Evolutionary conservation across 2,113 vertebrate genomes (phyloP).

Genomic region (Fregata magnificens): DNA sequence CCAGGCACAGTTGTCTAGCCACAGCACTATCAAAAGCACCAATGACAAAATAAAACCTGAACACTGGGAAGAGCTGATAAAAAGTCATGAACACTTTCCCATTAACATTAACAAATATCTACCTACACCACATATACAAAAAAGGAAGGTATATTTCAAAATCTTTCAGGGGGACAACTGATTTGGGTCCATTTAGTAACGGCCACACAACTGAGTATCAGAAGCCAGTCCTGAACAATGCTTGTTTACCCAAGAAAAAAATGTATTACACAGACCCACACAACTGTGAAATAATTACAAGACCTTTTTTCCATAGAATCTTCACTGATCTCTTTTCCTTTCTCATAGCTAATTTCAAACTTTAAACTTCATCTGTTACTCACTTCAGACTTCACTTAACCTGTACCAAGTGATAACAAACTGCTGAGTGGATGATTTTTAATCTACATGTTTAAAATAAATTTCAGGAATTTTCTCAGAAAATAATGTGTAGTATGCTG

Average conservation of each 20-base stretch:
- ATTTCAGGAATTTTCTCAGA: not conserved
- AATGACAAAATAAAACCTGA: not conserved
- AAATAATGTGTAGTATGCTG: rapidly evolving
- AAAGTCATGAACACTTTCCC: not conserved
- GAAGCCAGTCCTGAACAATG: not conserved
- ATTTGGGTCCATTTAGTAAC: not conserved
- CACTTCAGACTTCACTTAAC: not conserved
- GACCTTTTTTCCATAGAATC: not conserved
- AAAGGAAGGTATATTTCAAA: not conserved
- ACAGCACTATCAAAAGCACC: not conserved
- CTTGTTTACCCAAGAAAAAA: not conserved
- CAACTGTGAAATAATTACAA: not conserved
- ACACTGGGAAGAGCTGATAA: not conserved
- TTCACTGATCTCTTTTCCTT: not conserved
- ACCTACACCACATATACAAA: not conserved
- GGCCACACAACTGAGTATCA: not conserved
- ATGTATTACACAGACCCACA: not conserved
- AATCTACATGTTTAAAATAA: not conserved
- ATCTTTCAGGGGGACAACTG: not conserved
- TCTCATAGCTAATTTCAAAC: not conserved
- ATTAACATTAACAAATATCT: not conserved
- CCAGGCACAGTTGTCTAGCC: not conserved
- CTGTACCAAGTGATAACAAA: not conserved
- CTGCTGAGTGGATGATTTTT: not conserved
- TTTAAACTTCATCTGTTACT: not conserved